Evolutionary conservation across 2,888 invertebrate genomes (phyloP), one percentile per base, ranked within the genome.

Genomic region (Ariolimax columbianus): DNA sequence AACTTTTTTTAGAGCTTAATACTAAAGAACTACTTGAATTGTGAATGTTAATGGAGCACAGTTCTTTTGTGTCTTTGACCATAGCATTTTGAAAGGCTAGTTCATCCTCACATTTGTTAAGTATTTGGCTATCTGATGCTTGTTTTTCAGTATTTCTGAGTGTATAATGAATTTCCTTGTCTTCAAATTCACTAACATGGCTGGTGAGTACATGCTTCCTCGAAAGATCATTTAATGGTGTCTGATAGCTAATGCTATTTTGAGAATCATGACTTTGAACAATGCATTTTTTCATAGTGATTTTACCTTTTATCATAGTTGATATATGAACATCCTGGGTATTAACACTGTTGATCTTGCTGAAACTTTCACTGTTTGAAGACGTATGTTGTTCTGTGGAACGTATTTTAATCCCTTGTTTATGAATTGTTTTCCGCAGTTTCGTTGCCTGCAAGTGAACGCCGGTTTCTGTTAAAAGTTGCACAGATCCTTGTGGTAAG

Each of bases 391-490:
- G 51, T 40, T 47, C 47, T 73, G 47, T 43, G n/a, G 9, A 47
- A 3, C n/a, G 19, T n/a, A 73, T 30, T 36, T 75, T 51, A 14
- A 23, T 26, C 0, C 51, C 19, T 17, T 47, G 75, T 33, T 75
- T 36, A 51, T 17, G 51, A 51, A 33, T 1, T 47, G 51, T 51
- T 51, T 47, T 75, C 51, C 36, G 17, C 0, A 33, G 51, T 23
- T 51, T 36, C 33, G 23, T 47, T 51, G 51, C 7, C 23, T 47
- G 51, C 30, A 75, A 33, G 19, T 36, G 38, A 26, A 59, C 51
- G 26, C 38, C n/a, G 59, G 78, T 14, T 78, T 78, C 63, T 59
- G 78, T 63, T n/a, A 78, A 23, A 51, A 51, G 23, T 38, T 55
- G 63, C 14, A 63, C 40, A 63, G n/a, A 17, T 59, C 38, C 40